Conservation (phyloP, 2,888 invertebrate genomes). For the Ryuthela nishihirai region DNA sequence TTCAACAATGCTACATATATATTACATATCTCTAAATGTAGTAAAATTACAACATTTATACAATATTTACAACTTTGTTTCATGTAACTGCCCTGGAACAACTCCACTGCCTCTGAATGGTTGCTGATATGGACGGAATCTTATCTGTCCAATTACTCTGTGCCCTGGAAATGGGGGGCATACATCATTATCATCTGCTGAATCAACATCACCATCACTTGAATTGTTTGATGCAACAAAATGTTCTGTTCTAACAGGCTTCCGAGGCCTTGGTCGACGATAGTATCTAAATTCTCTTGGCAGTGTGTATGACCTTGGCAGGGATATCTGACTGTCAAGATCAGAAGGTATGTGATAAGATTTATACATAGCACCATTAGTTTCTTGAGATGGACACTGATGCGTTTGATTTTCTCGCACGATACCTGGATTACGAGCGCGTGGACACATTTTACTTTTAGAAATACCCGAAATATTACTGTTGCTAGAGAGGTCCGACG, state of each 20-base stretch:
- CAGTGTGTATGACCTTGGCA: slow-evolving; percentile 78
- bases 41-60: too few species aligned
- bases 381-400: slow-evolving; percentile 16
- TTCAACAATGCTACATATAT: too few species aligned
- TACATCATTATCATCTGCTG: slow-evolving; percentile 38
- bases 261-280: slow-evolving; percentile 57
- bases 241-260: slow-evolving; percentile 62
- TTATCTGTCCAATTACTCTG: slow-evolving; percentile 20
- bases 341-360: slow-evolving; percentile 63
- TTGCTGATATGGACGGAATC: slow-evolving; percentile 30
- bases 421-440: slow-evolving; percentile 39
- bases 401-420: slow-evolving; percentile 36
- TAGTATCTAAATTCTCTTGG: slow-evolving; percentile 82
- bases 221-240: slow-evolving; percentile 78
- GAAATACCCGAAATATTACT: slow-evolving; percentile 31
- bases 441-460: slow-evolving; percentile 31
- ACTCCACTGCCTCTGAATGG: slow-evolving; percentile 29
- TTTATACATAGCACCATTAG: slow-evolving; percentile 49
- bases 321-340: slow-evolving; percentile 69
- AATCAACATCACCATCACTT: slow-evolving; percentile 62
- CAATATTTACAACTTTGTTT: slow-evolving; percentile 22
- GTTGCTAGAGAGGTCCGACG: slow-evolving; percentile 33
- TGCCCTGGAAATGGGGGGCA: slow-evolving; percentile 30
- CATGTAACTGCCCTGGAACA: slow-evolving; percentile 30
- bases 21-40: too few species aligned